A percentile compares a stretch with the other conserved stretches of the same genome.
Evolutionary conservation across 2,888 invertebrate genomes (phyloP).

Genomic region (Dexiosoma caninum): DNA sequence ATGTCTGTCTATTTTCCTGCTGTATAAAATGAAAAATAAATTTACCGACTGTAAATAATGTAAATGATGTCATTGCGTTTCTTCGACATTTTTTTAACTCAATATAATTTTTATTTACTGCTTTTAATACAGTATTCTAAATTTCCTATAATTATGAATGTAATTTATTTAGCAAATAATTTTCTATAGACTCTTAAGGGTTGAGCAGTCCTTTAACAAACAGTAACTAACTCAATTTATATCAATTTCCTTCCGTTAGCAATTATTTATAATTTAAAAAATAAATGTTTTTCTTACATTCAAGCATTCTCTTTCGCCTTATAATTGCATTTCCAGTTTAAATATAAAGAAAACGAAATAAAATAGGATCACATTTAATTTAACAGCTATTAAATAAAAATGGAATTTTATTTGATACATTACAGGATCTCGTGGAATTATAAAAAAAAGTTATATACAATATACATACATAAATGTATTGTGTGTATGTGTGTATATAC

Average conservation of each 20-base stretch:
- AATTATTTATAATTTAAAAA: constrained; percentile 53
- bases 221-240: constrained; percentile 48
- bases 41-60: not conserved
- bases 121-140: not conserved
- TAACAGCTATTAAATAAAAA: constrained; percentile 51
- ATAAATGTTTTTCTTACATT: constrained; percentile 11
- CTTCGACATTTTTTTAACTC: constrained; percentile 1
- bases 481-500: not conserved
- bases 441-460: too few relatives aligned
- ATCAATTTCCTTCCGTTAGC: constrained; percentile 56
- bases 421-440: constrained; percentile 35
- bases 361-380: constrained; percentile 45
- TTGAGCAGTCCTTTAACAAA: not conserved
- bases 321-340: not conserved
- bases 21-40: not conserved
- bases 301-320: not conserved
- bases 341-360: not conserved
- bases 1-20: not conserved
- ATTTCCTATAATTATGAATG: constrained; percentile 41
- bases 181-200: not conserved
- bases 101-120: constrained; percentile 36
- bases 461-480: too few relatives aligned
- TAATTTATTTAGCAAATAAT: not conserved
- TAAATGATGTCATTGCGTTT: constrained; percentile 8
- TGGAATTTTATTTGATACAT: constrained; percentile 51